Base-by-base conservation (phyloP, 2,888 invertebrate species). In the Panorpa germanica region DNA sequence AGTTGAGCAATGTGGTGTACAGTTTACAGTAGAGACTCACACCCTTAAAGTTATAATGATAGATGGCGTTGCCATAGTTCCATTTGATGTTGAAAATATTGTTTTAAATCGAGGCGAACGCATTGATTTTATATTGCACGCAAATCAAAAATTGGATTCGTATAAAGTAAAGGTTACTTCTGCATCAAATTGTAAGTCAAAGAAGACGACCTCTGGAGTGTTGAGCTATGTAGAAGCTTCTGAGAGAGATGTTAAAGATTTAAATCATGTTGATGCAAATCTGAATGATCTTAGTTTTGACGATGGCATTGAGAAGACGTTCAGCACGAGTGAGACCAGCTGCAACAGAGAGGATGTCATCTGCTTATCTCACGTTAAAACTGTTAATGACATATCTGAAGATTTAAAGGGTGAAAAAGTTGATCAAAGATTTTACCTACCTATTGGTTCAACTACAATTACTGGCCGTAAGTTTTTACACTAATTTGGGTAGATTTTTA, bases 81-180 rank as follows among this genome's bases (percentile, higher is more conserved):
- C 73, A 2, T 57, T 64, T 38, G 52, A 61, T 34, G 67, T 65
- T 2, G 52, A 52, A 24, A 60, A 65, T 4, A 55, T 76, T 22
- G 59, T 58, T 29, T 42, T 77, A 18, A 61, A 64, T 4, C 65
- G 70, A 53, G 82, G 81, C 3, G 82, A 83, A 49, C 59, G 81
- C 29, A 65, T 69, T 7, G 82, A 82, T 50, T 72, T 82, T 40
- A 60, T 82, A 30, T 40, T 83, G 32, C 62, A 65, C 31, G 67
- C 78, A 8, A 63, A 63, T 41, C 63, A 60, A 43, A 49, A 50
- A 15, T 46, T 57, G 2, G 61, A 60, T 10, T 56, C 58, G 3
- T 78, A 78, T 44, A 64, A 65, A 55, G 60, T 81, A 33, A 61
- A 55, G 41, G 64, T 65, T 11, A 42, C 50, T 25, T 62, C 61